Evolutionary conservation across 2,113 vertebrate genomes (phyloP).

Genomic region (Axis porcinus): DNA sequence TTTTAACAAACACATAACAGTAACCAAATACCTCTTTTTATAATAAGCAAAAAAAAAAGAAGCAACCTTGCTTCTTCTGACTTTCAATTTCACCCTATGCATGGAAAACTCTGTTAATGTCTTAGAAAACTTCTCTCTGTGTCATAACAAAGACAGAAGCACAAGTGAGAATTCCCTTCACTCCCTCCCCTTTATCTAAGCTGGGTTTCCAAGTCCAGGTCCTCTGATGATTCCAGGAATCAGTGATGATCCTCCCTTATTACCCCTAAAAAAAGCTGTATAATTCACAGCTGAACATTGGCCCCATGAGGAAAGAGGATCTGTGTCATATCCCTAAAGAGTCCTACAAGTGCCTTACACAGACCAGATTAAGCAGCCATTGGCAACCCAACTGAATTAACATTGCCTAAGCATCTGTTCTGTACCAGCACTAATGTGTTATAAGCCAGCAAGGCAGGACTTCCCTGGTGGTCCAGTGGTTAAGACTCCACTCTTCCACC

Average conservation of each 20-base stretch:
- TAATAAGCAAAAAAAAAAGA: neutral
- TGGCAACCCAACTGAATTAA: neutral
- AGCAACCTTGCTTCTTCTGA: neutral
- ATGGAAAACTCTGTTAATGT: neutral
- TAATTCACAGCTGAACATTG: neutral
- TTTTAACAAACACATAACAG: slow-evolving; percentile 22
- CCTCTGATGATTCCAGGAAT: neutral
- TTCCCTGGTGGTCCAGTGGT: neutral
- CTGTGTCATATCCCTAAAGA: neutral
- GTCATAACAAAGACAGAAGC: neutral
- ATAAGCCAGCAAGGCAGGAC: neutral
- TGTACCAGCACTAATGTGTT: neutral
- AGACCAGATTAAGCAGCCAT: neutral
- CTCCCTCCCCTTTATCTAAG: neutral
- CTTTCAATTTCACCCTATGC: neutral
- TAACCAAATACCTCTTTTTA: neutral
- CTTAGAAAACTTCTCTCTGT: neutral
- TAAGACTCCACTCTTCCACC: neutral
- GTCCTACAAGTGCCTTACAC: neutral
- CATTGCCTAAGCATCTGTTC: neutral
- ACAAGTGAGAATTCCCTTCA: neutral
- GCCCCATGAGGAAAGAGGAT: neutral
- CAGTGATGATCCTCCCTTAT: neutral
- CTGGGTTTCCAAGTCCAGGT: neutral
- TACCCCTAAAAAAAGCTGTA: neutral